Evolutionary conservation across 1,140 invertebrate genomes (phyloP), one percentile per base, ranked within the genome.

Genomic region (Hyposmocoma kahamanoa): DNA sequence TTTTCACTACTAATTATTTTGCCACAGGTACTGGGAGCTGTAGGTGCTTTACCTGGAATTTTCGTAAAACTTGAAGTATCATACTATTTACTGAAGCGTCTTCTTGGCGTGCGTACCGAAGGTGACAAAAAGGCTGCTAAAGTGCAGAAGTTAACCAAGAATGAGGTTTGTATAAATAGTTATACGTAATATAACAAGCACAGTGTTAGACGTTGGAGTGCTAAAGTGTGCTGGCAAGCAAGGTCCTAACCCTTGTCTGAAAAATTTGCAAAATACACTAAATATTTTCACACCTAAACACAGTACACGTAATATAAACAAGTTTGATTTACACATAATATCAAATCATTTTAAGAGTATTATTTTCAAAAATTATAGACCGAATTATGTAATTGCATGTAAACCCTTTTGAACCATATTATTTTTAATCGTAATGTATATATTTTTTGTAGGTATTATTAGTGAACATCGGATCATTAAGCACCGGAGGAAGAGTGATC

Each of bases 111-210:
- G 0, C 92, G 97, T 78, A 99, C 97, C 0, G 98, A 99, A 86
- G 98, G 97, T 11, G 98, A 99, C 70, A 99, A 99, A 77, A 99
- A 99, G 84, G 98, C 95, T 20, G 98, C 98, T 1, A 98, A 97
- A 87, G 97, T 98, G 17, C 90, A 97, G 80, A 97, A 97, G 74
- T 79, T 98, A 49, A 89, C 93, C 2, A 97, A 93, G 74, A 92
- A 91, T 63, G 97, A 98, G 83, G 90, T 84, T 47, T n/a, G 53
- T 54, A 39, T 21, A 21, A 22, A 22, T 42, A n/a, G n/a, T n/a
- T n/a, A n/a, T n/a, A n/a, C n/a, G n/a, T n/a, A n/a, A n/a, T n/a
- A n/a, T n/a, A n/a, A n/a, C n/a, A n/a, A n/a, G n/a, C n/a, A n/a
- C n/a, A n/a, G n/a, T n/a, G n/a, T n/a, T n/a, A n/a, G n/a, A n/a